phyloP scores from a whole-genome alignment of 2,113 vertebrate species.

The Corynorhinus townsendii region DNA sequence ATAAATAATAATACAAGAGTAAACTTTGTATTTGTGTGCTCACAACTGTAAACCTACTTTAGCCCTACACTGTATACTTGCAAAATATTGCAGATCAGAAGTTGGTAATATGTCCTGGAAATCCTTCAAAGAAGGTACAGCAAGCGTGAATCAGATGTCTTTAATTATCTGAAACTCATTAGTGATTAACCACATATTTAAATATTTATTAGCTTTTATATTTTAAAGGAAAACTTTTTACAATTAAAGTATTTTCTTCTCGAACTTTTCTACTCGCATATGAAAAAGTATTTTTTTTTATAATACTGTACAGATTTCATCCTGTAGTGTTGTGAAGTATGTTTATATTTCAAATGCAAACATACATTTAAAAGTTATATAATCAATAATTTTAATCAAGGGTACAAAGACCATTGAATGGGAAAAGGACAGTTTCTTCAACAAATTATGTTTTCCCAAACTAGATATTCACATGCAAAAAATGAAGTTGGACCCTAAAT shows the following conservation, averaged over 20 bases:
- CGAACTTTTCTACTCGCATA: neutral
- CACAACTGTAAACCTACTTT: neutral
- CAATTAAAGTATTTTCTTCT: neutral
- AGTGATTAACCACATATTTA: neutral
- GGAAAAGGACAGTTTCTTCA: neutral
- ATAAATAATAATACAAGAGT: neutral
- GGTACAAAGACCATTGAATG: neutral
- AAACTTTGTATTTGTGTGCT: neutral
- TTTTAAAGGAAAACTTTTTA: conserved; percentile 14
- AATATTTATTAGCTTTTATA: neutral
- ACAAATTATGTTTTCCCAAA: neutral
- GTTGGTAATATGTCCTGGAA: neutral
- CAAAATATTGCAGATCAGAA: neutral
- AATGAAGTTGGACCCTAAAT: neutral
- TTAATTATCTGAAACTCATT: neutral
- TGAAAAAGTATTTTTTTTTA: neutral
- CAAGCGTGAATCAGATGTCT: neutral
- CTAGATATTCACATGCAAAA: neutral
- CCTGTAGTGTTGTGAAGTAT: neutral
- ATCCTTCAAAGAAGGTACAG: neutral
- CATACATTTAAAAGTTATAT: neutral
- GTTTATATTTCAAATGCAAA: conserved; percentile 1
- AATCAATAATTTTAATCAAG: neutral
- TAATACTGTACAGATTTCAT: neutral
- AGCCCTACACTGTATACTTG: neutral